phyloP scores from a whole-genome alignment of 2,888 invertebrate genomes.

The Cosmia pyralina region DNA sequence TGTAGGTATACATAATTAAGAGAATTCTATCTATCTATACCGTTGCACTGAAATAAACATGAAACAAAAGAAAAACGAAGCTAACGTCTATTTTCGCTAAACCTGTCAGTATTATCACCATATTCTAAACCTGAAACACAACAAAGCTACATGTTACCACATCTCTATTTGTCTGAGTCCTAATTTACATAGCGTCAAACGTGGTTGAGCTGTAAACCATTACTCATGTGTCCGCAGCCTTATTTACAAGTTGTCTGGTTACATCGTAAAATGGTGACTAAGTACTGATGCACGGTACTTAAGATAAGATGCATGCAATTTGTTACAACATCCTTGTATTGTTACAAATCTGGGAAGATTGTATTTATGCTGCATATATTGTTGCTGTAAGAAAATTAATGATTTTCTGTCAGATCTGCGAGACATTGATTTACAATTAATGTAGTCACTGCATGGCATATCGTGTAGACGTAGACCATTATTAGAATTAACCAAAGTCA shows the following conservation, averaged over 20 bases:
- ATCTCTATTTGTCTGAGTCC: constrained; percentile 42
- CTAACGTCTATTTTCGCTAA: constrained; percentile 25
- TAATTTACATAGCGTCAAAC: constrained; percentile 49
- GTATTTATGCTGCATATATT: background rate
- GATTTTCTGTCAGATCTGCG: background rate
- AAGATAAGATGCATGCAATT: constrained; percentile 40
- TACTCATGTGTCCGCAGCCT: constrained; percentile 45
- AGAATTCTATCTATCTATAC: background rate
- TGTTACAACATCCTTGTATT: constrained; percentile 27
- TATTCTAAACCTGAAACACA: constrained; percentile 24
- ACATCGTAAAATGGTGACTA: constrained; percentile 58
- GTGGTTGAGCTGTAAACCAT: constrained; percentile 51
- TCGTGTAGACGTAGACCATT: too few species aligned
- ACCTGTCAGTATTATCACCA: constrained; percentile 23
- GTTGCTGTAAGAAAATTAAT: constrained; percentile 10
- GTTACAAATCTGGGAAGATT: constrained; percentile 15
- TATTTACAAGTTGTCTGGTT: constrained; percentile 44
- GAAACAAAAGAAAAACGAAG: background rate
- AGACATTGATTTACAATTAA: background rate
- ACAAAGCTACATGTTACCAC: constrained; percentile 30
- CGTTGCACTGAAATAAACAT: background rate
- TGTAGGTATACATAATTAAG: too few species aligned
- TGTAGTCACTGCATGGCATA: too few species aligned
- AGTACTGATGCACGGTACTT: constrained; percentile 35
- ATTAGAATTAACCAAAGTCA: too few species aligned